Conservation (phyloP, 1,140 invertebrate species). For the Macrobrachium rosenbergii region DNA sequence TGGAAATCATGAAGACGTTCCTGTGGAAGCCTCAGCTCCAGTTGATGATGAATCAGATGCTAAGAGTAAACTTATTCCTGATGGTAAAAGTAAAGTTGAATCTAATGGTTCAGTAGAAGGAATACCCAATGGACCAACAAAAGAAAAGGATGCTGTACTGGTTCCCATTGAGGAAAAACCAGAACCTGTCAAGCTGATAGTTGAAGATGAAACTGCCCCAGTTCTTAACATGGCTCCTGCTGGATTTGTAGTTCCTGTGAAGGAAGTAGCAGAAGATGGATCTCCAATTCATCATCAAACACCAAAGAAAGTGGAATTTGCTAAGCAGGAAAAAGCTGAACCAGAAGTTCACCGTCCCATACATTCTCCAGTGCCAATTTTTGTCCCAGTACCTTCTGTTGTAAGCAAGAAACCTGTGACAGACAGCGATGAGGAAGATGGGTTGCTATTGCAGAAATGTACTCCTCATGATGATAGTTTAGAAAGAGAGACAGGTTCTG, state of each 20-base stretch:
- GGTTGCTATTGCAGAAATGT: constrained; percentile 43
- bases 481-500: not conserved
- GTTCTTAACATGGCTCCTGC: constrained; percentile 10
- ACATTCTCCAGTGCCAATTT: constrained; percentile 25
- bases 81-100: not conserved
- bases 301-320: constrained; percentile 9
- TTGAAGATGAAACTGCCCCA: constrained; percentile 29
- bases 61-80: constrained; percentile 9
- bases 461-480: constrained; percentile 41
- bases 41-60: constrained; percentile 11
- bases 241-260: constrained; percentile 11
- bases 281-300: not conserved
- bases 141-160: constrained; percentile 39
- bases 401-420: constrained; percentile 35
- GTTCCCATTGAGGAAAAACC: constrained; percentile 40
- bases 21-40: constrained; percentile 40
- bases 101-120: not conserved
- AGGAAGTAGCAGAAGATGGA: not conserved
- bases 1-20: constrained; percentile 50
- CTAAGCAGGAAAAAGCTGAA: constrained; percentile 14
- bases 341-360: not conserved
- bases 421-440: constrained; percentile 52
- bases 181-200: constrained; percentile 35
- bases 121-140: not conserved
- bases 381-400: constrained; percentile 26